A percentile compares a stretch with the other conserved stretches of the same genome.
These are phyloP conservation scores for Ciconia stormi DNA, from an alignment of 2,113 vertebrate species.

Conservation along the genomic window DNA sequence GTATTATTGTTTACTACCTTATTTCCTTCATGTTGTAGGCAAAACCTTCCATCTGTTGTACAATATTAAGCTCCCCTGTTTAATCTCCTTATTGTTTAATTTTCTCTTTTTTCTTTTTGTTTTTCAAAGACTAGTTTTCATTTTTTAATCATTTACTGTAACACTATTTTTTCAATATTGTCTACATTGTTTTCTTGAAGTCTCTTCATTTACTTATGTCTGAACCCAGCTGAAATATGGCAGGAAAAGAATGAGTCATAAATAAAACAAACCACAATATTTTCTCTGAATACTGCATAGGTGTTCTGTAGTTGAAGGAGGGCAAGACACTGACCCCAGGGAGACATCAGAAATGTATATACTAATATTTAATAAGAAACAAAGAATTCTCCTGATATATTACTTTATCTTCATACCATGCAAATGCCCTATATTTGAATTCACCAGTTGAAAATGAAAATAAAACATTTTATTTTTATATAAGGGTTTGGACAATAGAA, in stretches of 20 bases:
- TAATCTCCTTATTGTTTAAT: constrained; percentile 60
- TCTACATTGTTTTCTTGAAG: not conserved
- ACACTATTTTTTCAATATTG: not conserved
- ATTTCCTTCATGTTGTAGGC: constrained; percentile 26
- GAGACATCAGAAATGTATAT: not conserved
- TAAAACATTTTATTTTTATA: rapidly evolving
- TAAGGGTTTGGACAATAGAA: not conserved
- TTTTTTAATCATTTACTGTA: constrained; percentile 8
- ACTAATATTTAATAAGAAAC: not conserved
- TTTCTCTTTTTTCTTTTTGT: constrained; percentile 13
- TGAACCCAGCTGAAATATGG: not conserved
- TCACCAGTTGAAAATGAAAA: not conserved
- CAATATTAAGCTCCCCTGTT: constrained; percentile 19
- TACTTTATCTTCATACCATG: not conserved
- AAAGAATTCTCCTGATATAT: not conserved
- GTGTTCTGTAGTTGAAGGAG: not conserved
- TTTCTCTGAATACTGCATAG: not conserved
- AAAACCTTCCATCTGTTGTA: constrained; percentile 54
- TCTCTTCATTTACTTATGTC: not conserved
- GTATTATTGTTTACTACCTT: constrained; percentile 47
- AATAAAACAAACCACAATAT: not conserved
- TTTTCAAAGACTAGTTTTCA: not conserved
- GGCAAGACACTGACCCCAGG: not conserved
- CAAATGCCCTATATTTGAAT: not conserved
- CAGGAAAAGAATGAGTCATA: not conserved